Percentiles rank a stretch among this genome's conserved stretches.
These are phyloP conservation scores for Zaprionus inermis DNA, from an alignment of 1,140 invertebrate genomes.

Conservation along the genomic window DNA sequence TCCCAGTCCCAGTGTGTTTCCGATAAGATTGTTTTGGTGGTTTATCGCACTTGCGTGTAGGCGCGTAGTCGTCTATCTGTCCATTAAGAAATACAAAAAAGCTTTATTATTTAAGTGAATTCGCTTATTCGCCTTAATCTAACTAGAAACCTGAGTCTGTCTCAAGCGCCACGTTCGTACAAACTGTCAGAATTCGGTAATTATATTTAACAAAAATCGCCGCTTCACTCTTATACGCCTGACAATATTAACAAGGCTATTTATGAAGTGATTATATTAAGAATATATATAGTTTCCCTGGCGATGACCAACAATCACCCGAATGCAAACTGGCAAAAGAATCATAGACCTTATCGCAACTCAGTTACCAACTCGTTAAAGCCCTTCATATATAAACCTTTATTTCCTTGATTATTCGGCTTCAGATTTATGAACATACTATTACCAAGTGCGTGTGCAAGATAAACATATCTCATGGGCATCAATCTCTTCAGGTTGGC, in stretches of 20 bases:
- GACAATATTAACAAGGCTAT: not conserved
- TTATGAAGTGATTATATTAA: not conserved
- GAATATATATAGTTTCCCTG: not conserved
- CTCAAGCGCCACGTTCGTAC: conserved; percentile 13
- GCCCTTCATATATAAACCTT: not conserved
- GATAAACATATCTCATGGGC: not conserved
- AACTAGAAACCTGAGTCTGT: conserved; percentile 50
- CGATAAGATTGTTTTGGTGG: conserved; percentile 68
- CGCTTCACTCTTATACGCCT: not conserved
- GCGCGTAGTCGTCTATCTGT: conserved; percentile 4
- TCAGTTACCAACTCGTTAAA: not conserved
- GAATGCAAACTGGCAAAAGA: not conserved
- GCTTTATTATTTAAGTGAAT: conserved; percentile 74
- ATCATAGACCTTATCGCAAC: not conserved
- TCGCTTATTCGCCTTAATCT: conserved; percentile 68
- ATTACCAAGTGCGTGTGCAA: not conserved
- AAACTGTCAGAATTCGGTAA: not conserved
- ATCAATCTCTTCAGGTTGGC: not conserved
- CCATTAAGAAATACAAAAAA: conserved; percentile 44
- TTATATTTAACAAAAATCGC: not conserved
- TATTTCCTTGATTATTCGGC: not conserved
- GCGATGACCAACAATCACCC: too few species aligned
- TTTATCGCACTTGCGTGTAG: conserved; percentile 54
- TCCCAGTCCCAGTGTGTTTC: conserved; percentile 4
- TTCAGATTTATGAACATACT: not conserved